Base-by-base conservation (phyloP, 2,113 vertebrate genomes). In the Rhodinocichla rosea region DNA sequence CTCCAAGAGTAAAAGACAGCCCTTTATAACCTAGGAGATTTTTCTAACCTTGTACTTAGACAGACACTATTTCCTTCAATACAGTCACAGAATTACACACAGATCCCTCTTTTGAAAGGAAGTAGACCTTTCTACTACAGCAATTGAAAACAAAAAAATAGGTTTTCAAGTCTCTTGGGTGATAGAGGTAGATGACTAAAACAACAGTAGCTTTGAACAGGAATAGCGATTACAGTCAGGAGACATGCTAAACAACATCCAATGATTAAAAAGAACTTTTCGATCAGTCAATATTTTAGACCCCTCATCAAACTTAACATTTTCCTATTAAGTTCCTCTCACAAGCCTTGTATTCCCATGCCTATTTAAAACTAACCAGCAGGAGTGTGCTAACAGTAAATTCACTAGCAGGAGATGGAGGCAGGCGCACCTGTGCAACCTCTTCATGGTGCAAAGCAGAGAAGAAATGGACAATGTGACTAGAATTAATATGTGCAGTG, bases 141-240 rank as follows among this genome's bases (percentile, higher is more conserved):
- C 63, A 91, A 77, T 5, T 76, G 79, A 39, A 71, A 89, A 64
- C 2, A 8, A 9, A 47, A 84, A 63, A 77, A 11, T 0, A 62
- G 37, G 42, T 74, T 74, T 68, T 82, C 74, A 84, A 83, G 71
- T 88, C 15, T 47, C 60, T 83, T 93, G 93, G 90, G 87, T 74
- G 68, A 57, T 5, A 92, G 97, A 97, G 97, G 97, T 96, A 98
- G 96, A 96, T 90, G 92, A 63, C 89, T 94, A 87, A 97, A 97
- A 83, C 88, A 13, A 96, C 57, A 68, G 47, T 45, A 89, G 40
- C 65, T 79, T 87, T 67, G 68, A 83, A 67, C 39, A 75, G 63
- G 55, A 91, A 63, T 26, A 74, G 64, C 0, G 1, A 74, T 55
- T 37, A n/a, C 39, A 62, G 57, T 65, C 70, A 77, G 63, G 33